phyloP scores from a whole-genome alignment of 2,113 vertebrate species.

The Synchiropus splendidus region DNA sequence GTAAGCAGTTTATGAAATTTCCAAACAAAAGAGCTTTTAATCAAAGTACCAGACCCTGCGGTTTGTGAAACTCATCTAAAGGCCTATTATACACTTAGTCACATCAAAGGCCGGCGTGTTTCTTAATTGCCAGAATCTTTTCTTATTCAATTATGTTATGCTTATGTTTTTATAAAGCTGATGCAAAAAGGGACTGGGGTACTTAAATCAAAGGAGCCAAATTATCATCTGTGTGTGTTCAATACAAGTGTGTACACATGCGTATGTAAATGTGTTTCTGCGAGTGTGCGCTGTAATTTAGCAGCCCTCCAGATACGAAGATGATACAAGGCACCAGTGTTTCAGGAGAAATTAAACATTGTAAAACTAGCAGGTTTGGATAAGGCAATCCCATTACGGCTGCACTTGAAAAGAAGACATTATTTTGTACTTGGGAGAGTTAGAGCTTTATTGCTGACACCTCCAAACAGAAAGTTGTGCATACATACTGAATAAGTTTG shows the following conservation, averaged over 20 bases:
- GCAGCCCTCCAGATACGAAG: slow-evolving; percentile 42
- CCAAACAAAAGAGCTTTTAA: slow-evolving; percentile 61
- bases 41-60: slow-evolving; percentile 53
- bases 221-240: slow-evolving; percentile 45
- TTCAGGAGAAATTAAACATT: slow-evolving; percentile 52
- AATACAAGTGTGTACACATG: slow-evolving; percentile 31
- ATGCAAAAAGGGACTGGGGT: slow-evolving; percentile 28
- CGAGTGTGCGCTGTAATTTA: slow-evolving; percentile 18
- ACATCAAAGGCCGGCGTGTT: slow-evolving; percentile 57
- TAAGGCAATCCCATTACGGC: slow-evolving; percentile 59
- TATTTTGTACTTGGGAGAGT: slow-evolving; percentile 47
- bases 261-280: slow-evolving; percentile 32
- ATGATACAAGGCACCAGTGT: slow-evolving; percentile 26
- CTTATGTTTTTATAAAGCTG: slow-evolving; percentile 51
- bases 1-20: slow-evolving; percentile 55
- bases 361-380: slow-evolving; percentile 59
- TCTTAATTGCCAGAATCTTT: slow-evolving; percentile 58
- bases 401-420: slow-evolving; percentile 53
- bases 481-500: slow-evolving; percentile 23
- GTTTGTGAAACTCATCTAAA: slow-evolving; percentile 57
- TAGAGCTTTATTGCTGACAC: slow-evolving; percentile 59
- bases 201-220: slow-evolving; percentile 52
- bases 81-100: slow-evolving; percentile 54
- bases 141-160: slow-evolving; percentile 54
- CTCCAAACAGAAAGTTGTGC: slow-evolving; percentile 52